Base-by-base conservation (phyloP, 2,888 invertebrate genomes). In the Argyresthia albistria region DNA sequence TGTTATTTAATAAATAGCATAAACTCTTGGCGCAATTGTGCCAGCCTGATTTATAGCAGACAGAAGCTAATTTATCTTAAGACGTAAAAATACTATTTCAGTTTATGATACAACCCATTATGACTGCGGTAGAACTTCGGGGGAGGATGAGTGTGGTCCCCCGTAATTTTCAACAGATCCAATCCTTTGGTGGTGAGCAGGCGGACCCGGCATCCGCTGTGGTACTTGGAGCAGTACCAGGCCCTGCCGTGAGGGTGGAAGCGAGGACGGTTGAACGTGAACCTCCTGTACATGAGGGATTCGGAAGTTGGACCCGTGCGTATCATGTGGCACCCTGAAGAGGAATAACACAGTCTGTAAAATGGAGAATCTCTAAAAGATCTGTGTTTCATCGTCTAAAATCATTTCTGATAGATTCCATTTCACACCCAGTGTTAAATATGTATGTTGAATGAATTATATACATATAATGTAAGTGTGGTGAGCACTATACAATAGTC, bases 141-240 rank as follows among this genome's bases (percentile, higher is more conserved):
- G 8, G 9, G 39, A 9, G 39, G 10, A n/a, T 9, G 39, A n/a
- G 1, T 39, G 39, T 39, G n/a, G 39, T 39, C 39, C 2, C 39
- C 10, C n/a, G 39, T 39, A 3, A 39, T n/a, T n/a, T 39, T n/a
- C 39, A 39, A 9, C 39, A 39, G 39, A n/a, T 46, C 9, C 11
- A 46, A 25, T 1, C 56, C 54, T 4, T 53, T 36, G 4, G 55
- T 60, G 6, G 65, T 61, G 11, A 57, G 46, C 1, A 62, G 55
- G 11, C 48, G 46, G 0, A 57, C 61, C 53, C 53, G 61, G 51
- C 70, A 70, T 4, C 67, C 66, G 1, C 59, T 57, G 51, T 68
- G 67, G 57, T 65, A 69, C 53, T 57, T 58, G 1, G 64, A 55
- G 50, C 69, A 70, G 55, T 65, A 63, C 68, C 66, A 67, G 4